A percentile compares a stretch with the other conserved stretches of the same genome.
Conservation (phyloP, 2,888 invertebrate genomes). For the Leptopilina myrica region DNA sequence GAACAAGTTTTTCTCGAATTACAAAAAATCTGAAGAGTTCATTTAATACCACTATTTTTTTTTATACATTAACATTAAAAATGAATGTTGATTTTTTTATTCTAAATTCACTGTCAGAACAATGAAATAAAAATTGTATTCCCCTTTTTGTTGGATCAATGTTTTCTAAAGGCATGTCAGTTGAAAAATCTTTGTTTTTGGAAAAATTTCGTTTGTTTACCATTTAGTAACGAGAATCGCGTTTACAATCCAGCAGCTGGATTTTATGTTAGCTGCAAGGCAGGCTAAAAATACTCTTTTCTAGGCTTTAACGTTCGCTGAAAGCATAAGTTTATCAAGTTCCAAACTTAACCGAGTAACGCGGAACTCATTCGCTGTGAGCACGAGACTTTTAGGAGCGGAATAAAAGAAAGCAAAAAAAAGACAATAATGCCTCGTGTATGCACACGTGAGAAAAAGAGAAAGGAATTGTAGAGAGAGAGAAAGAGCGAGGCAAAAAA, state of each 20-base stretch:
- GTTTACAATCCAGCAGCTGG: constrained; percentile 30
- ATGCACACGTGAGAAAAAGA: constrained; percentile 41
- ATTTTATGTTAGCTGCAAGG: constrained; percentile 43
- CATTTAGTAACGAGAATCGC: neutral
- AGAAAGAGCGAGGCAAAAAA: constrained; percentile 39
- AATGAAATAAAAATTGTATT: too few species aligned
- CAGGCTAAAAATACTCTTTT: constrained; percentile 55
- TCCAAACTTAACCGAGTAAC: constrained; percentile 58
- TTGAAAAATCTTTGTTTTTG: too few species aligned
- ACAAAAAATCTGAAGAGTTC: neutral
- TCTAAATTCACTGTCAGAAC: too few species aligned
- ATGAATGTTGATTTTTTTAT: neutral
- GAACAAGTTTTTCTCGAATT: neutral
- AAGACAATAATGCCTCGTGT: constrained; percentile 1
- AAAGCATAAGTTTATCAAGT: constrained; percentile 57
- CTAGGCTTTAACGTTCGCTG: constrained; percentile 47
- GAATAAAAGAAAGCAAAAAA: neutral
- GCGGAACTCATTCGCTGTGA: constrained; percentile 52
- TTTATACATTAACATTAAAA: neutral
- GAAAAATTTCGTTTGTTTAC: too few species aligned
- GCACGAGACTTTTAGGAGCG: constrained; percentile 18
- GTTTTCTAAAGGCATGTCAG: too few species aligned
- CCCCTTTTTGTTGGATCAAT: too few species aligned
- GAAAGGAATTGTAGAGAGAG: constrained; percentile 38
- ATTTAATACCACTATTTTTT: neutral